A percentile compares a stretch with the other conserved stretches of the same genome.
phyloP scores from a whole-genome alignment of 1,140 invertebrate genomes.

The Sycobia sp. region DNA sequence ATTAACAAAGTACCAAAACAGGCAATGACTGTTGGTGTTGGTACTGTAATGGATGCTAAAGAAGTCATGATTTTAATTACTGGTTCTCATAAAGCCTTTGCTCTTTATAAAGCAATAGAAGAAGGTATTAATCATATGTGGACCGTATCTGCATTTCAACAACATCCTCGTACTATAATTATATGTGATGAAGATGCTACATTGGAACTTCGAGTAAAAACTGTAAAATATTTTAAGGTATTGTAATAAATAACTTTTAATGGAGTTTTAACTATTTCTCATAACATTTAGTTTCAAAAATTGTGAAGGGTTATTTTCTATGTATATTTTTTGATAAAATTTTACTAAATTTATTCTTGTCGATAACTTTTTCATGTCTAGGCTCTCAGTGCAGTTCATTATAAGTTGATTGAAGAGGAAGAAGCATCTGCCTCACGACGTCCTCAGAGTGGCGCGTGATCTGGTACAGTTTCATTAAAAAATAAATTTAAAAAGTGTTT shows the following conservation, averaged over 20 bases:
- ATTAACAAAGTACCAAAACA: conserved; percentile 88
- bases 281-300: conserved; percentile 13
- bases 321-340: conserved; percentile 19
- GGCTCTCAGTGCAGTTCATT: conserved; percentile 75
- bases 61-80: conserved; percentile 99
- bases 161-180: conserved; percentile 89
- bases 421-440: conserved; percentile 55
- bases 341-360: conserved; percentile 25
- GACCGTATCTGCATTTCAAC: conserved; percentile 99
- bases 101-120: conserved; percentile 94
- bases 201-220: conserved; percentile 94
- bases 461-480: conserved; percentile 22
- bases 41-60: conserved; percentile 97
- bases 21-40: conserved; percentile 97
- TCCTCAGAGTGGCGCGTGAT: conserved; percentile 39
- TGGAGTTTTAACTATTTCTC: conserved; percentile 14
- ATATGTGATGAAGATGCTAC: conserved; percentile 98
- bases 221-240: conserved; percentile 99
- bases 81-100: conserved; percentile 95
- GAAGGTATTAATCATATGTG: conserved; percentile 99
- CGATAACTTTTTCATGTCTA: conserved; percentile 47
- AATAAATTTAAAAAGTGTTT: conserved; percentile 27
- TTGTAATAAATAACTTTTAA: conserved; percentile 26
- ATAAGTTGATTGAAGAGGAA: conserved; percentile 71
- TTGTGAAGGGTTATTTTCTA: conserved; percentile 19